Conservation (phyloP, 53 echinoderm and acorn worm genomes). For the Crossaster papposus region DNA sequence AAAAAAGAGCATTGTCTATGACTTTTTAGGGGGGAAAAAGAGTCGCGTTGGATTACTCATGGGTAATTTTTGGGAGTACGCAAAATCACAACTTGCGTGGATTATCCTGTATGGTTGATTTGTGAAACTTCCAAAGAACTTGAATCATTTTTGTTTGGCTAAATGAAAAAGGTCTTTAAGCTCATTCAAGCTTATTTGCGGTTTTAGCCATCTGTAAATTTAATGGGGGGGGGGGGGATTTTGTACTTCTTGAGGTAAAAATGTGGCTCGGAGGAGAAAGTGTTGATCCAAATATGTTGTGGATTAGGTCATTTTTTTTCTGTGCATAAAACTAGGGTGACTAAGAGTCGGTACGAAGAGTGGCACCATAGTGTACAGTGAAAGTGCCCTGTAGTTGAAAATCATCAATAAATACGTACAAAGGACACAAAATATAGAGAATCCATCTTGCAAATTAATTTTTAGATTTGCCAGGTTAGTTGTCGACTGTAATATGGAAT, state of each 20-base stretch:
- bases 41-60: too few species aligned
- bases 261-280: conserved; percentile 1
- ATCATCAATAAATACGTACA: not conserved
- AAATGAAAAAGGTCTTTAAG: too few species aligned
- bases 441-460: not conserved
- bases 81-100: too few species aligned
- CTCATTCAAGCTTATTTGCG: not conserved
- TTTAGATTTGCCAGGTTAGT: conserved; percentile 37
- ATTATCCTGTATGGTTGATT: too few species aligned
- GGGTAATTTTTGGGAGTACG: too few species aligned
- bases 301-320: conserved; percentile 2
- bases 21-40: too few species aligned
- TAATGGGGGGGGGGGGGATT: not conserved
- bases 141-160: too few species aligned
- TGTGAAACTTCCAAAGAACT: too few species aligned
- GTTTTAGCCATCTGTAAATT: not conserved
- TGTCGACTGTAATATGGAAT: not conserved
- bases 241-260: conserved; percentile 27
- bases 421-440: not conserved
- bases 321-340: conserved; percentile 23
- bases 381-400: conserved; percentile 26
- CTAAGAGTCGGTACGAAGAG: not conserved
- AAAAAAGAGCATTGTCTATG: too few species aligned
- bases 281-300: conserved; percentile 8
- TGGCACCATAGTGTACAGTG: conserved; percentile 40